These are phyloP conservation scores for Perognathus longimembris DNA, from an alignment of 2,113 vertebrate genomes.

Conservation along the genomic window DNA sequence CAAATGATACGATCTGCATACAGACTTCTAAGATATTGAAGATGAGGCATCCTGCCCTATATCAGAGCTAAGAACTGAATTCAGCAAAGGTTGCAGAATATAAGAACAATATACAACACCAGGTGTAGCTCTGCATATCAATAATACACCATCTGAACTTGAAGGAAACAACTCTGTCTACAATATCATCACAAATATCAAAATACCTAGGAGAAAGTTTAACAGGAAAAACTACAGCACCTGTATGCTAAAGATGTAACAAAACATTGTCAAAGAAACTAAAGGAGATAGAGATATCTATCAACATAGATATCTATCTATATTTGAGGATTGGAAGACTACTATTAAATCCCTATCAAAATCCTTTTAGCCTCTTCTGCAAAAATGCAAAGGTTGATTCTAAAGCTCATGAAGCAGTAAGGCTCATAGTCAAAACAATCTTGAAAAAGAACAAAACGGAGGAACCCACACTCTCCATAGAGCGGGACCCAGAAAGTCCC, in stretches of 20 bases:
- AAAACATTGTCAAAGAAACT: neutral
- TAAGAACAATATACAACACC: neutral
- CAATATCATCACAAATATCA: neutral
- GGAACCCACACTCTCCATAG: neutral
- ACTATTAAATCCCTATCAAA: neutral
- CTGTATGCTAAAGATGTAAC: neutral
- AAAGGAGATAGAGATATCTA: neutral
- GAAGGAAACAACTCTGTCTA: neutral
- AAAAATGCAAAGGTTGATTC: neutral
- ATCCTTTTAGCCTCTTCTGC: neutral
- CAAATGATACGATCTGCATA: neutral
- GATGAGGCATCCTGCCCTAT: neutral
- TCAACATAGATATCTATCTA: neutral
- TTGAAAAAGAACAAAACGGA: neutral
- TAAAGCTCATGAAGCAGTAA: conserved; percentile 9
- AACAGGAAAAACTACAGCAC: neutral
- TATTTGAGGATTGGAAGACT: neutral
- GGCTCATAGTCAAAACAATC: neutral
- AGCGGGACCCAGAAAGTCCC: no score
- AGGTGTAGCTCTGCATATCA: neutral
- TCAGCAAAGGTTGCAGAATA: neutral
- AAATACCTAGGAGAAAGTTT: conserved; percentile 8
- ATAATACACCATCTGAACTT: neutral
- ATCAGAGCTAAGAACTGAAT: neutral
- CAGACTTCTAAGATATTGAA: neutral